These are phyloP conservation scores for Ichneumon xanthorius DNA, from an alignment of 2,888 invertebrate genomes.

Conservation along the genomic window DNA sequence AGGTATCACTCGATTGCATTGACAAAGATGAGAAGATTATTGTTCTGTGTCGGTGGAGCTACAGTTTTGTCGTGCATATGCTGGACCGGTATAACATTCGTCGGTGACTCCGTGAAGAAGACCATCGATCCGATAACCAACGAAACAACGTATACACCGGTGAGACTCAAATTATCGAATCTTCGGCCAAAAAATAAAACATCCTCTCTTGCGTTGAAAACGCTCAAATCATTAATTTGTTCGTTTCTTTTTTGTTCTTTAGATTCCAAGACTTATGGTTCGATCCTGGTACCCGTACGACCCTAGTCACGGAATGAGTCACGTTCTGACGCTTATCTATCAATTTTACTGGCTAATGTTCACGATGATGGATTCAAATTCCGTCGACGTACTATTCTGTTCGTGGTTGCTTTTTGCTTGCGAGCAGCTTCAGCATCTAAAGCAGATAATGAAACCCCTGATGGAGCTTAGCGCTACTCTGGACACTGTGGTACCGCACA, in stretches of 20 bases:
- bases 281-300: conserved; percentile 93
- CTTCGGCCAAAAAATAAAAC: neutral
- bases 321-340: conserved; percentile 88
- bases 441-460: conserved; percentile 94
- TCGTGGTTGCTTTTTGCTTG: conserved; percentile 95
- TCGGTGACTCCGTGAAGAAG: conserved; percentile 91
- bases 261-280: conserved; percentile 90
- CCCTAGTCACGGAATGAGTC: conserved; percentile 89
- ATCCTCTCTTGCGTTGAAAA: no score
- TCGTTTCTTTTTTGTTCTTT: conserved; percentile 18
- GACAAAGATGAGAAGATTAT: conserved; percentile 90
- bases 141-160: conserved; percentile 90
- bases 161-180: conserved; percentile 61
- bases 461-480: conserved; percentile 94
- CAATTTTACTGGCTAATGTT: conserved; percentile 90
- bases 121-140: conserved; percentile 89
- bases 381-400: conserved; percentile 92
- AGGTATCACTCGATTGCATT: conserved; percentile 91
- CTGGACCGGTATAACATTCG: conserved; percentile 93
- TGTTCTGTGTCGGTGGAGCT: conserved; percentile 88
- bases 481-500: conserved; percentile 89
- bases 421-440: conserved; percentile 93
- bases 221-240: neutral
- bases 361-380: conserved; percentile 87
- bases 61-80: conserved; percentile 88